Evolutionary conservation across 2,797 vertebrate genomes (phyloP), one percentile per base, ranked within the genome.

Genomic region (Pseudochaenichthys georgianus): DNA sequence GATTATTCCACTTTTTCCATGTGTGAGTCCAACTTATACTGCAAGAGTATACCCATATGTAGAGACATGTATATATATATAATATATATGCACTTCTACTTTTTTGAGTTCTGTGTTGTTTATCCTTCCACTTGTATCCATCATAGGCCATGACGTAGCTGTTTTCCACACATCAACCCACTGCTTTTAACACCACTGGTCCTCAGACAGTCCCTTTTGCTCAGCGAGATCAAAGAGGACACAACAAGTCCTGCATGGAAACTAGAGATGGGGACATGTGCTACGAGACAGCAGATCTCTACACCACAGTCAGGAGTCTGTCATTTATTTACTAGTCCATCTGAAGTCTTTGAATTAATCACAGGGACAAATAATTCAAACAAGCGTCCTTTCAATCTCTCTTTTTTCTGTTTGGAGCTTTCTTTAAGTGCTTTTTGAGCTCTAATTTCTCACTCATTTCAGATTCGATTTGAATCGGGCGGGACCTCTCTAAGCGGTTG

Each of bases 241-340:
- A 55, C 59, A 64, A 69, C 28, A 41, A 71, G 23, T 51, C 47
- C 59, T 48, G 48, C 53, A 70, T 79, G 48, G 71, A 70, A 73
- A 61, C 74, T 48, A 13, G 34, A 87, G 50, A 19, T 9, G 13
- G 1, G 31, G 31, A 62, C 70, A 71, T 58, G 46, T 61, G 52
- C 64, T 64, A 3, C 0, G 4, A 54, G 42, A 64, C 21, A 5
- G 21, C 5, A 7, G 31, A 61, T 70, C 57, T 28, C 58, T n/a
- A 15, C 51, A 55, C 34, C 51, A 28, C 53, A 53, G 48, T 63
- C 77, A 52, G 59, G 63, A 63, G 28, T 61, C 51, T 53, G 28
- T 81, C 13, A 82, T 84, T 80, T 62, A 81, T 87, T 84, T 58
- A 82, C 70, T 15, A 57, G 76, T 63, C 70, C 45, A 69, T 74